Evolutionary conservation across 2,797 vertebrate species (phyloP).

Genomic region (Melanotaenia boesemani): DNA sequence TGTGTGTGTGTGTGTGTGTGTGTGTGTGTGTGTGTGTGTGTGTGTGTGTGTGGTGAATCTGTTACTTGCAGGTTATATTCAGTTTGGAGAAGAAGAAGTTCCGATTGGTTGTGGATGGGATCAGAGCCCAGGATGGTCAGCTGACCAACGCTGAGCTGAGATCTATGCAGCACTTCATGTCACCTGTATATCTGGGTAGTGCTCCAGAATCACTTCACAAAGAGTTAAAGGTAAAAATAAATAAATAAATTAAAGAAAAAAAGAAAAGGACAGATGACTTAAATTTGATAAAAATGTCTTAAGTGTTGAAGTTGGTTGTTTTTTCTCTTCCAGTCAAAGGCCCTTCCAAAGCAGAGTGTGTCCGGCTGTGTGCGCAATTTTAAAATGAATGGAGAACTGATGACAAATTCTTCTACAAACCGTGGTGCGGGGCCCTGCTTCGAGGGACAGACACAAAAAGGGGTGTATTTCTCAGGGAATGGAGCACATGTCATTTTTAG

Average conservation of each 20-base stretch:
- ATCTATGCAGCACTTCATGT: slow-evolving; percentile 75
- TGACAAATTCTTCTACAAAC: slow-evolving; percentile 80
- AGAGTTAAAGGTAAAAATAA: slow-evolving; percentile 74
- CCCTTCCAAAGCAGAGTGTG: slow-evolving; percentile 87
- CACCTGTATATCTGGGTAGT: slow-evolving; percentile 86
- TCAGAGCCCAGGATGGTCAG: slow-evolving; percentile 85
- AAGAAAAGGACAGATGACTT: background rate
- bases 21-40: no score
- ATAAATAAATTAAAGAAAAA: background rate
- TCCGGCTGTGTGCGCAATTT: slow-evolving; percentile 92
- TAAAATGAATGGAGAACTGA: slow-evolving; percentile 83
- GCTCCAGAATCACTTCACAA: slow-evolving; percentile 75
- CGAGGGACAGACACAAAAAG: slow-evolving; percentile 83
- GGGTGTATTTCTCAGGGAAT: slow-evolving; percentile 90
- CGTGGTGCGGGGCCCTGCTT: slow-evolving; percentile 87
- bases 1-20: no score
- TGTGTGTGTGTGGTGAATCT: background rate
- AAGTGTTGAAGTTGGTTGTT: background rate
- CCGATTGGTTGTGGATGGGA: slow-evolving; percentile 88
- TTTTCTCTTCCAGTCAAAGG: slow-evolving; percentile 79
- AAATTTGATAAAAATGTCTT: no score
- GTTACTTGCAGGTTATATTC: slow-evolving; percentile 84
- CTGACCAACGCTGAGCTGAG: slow-evolving; percentile 74
- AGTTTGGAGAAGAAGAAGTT: slow-evolving; percentile 84
- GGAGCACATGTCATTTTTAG: slow-evolving; percentile 87